Evolutionary conservation across 2,797 vertebrate species (phyloP).

Genomic region (Onychomys torridus): DNA sequence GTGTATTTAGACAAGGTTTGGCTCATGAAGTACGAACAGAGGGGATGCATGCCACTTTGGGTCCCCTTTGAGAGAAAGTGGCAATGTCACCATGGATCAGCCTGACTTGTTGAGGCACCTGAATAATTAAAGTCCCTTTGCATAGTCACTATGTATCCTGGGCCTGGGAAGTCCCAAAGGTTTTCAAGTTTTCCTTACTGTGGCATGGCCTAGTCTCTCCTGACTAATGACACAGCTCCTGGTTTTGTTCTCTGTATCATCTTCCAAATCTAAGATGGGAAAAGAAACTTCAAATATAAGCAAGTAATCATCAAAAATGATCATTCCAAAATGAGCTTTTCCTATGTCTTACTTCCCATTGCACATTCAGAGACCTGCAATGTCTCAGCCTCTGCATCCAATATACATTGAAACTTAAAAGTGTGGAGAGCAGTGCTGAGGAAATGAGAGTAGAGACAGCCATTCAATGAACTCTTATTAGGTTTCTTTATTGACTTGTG

Average conservation of each 20-base stretch:
- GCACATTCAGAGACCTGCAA: neutral
- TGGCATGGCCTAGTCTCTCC: neutral
- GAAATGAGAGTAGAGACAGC: too few relatives aligned
- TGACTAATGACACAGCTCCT: neutral
- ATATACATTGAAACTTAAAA: conserved; percentile 26
- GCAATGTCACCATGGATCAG: neutral
- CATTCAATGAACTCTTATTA: neutral
- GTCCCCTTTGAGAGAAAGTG: neutral
- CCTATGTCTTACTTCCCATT: neutral
- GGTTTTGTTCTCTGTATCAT: neutral
- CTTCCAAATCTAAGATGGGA: neutral
- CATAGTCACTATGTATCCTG: neutral
- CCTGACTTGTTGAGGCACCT: neutral
- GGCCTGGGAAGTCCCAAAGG: neutral
- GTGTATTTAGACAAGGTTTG: neutral
- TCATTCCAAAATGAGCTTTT: neutral
- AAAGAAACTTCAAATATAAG: neutral
- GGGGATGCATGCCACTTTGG: rapidly evolving
- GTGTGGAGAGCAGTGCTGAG: neutral
- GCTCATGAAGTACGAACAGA: neutral
- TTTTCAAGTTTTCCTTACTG: neutral
- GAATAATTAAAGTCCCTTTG: neutral
- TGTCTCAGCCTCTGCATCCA: neutral
- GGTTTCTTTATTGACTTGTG: neutral
- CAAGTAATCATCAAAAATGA: neutral